Percentiles rank a stretch among this genome's conserved stretches.
These are phyloP conservation scores for Ceyx margarethae DNA, from an alignment of 2,113 vertebrate species.

Conservation along the genomic window DNA sequence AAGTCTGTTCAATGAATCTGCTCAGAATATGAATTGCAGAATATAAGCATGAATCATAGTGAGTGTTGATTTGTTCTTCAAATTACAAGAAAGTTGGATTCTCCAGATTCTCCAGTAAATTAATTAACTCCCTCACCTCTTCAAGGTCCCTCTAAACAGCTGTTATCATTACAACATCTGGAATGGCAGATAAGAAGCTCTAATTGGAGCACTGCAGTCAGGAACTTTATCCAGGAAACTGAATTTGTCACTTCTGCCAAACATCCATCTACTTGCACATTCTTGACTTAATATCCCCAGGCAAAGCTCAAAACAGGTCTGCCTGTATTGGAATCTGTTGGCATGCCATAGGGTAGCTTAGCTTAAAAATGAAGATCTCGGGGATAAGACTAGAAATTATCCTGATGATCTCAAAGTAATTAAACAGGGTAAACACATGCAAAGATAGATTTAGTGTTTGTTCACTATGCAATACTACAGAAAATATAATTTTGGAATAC, in stretches of 20 bases:
- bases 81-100: not conserved
- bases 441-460: not conserved
- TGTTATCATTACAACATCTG: slow-evolving; percentile 63
- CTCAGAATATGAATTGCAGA: not conserved
- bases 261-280: slow-evolving; percentile 45
- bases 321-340: not conserved
- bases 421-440: not conserved
- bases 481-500: not conserved
- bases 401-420: slow-evolving; percentile 42
- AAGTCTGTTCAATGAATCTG: not conserved
- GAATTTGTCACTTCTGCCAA: slow-evolving; percentile 56
- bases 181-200: slow-evolving; percentile 56
- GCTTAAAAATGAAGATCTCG: not conserved
- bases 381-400: not conserved
- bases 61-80: not conserved
- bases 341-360: not conserved
- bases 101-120: not conserved
- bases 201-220: slow-evolving; percentile 43
- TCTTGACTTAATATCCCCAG: slow-evolving; percentile 51
- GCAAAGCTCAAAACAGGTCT: slow-evolving; percentile 9
- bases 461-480: not conserved
- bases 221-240: slow-evolving; percentile 58
- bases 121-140: slow-evolving; percentile 5
- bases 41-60: not conserved
- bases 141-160: slow-evolving; percentile 22